Percentiles rank a stretch among this genome's conserved stretches.
phyloP scores from a whole-genome alignment of 1,140 invertebrate genomes.

The Platorchestia sp. region DNA sequence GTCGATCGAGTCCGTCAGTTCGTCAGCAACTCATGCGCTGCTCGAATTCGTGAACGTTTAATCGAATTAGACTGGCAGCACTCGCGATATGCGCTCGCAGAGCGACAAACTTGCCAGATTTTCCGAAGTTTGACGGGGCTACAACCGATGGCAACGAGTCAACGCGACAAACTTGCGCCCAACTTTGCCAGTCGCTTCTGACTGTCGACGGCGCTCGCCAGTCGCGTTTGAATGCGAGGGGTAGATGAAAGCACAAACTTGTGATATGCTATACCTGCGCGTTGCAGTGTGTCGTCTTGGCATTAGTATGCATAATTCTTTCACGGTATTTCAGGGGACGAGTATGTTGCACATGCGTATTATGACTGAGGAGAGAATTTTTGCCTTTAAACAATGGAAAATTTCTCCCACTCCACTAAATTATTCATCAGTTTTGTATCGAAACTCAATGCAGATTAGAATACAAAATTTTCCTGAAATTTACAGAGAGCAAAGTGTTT shows the following conservation, averaged over 20 bases:
- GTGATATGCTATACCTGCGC: neutral
- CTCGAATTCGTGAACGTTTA: neutral
- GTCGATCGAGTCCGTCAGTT: neutral
- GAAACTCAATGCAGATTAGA: no score
- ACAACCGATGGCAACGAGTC: conserved; percentile 23
- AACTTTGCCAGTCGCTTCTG: neutral
- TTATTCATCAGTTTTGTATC: no score
- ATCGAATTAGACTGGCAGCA: neutral
- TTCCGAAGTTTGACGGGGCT: neutral
- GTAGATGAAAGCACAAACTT: neutral
- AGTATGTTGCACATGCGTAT: neutral
- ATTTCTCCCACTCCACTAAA: no score
- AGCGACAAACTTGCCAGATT: neutral
- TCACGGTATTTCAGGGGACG: neutral
- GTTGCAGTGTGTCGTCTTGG: neutral
- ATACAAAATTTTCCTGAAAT: no score
- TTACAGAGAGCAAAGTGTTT: no score
- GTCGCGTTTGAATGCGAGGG: neutral
- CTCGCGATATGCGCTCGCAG: neutral
- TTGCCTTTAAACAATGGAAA: no score
- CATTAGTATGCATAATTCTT: neutral
- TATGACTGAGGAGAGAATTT: neutral
- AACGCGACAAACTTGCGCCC: neutral
- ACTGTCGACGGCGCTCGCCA: neutral
- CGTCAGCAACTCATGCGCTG: neutral